Percentiles rank a stretch among this genome's conserved stretches.
Evolutionary conservation across 2,888 invertebrate species (phyloP).

Genomic region (Cataglyphis rosenhaueri): DNA sequence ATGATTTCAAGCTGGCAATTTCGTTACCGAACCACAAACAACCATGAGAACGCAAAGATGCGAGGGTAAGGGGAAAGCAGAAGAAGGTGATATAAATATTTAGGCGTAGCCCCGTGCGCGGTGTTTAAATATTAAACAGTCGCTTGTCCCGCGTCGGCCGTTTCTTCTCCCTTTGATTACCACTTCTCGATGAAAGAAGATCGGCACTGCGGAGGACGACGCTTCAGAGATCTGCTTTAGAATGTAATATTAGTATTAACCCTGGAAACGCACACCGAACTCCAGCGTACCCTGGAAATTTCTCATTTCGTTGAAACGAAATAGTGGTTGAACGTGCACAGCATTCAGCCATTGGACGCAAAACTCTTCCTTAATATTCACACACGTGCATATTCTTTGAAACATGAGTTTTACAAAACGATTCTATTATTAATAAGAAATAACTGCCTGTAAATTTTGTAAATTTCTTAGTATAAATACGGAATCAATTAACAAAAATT

Average conservation of each 20-base stretch:
- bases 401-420: not conserved
- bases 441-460: not conserved
- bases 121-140: slow-evolving; percentile 71
- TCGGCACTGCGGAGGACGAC: not conserved
- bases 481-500: not conserved
- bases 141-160: slow-evolving; percentile 16
- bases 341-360: not conserved
- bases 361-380: slow-evolving; percentile 1
- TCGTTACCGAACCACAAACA: slow-evolving; percentile 71
- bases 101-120: slow-evolving; percentile 54
- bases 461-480: not conserved
- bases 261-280: not conserved
- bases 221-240: slow-evolving; percentile 25
- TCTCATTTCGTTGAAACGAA: slow-evolving; percentile 17
- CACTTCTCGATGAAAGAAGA: slow-evolving; percentile 7
- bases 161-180: slow-evolving; percentile 24
- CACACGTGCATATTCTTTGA: not conserved
- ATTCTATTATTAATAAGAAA: not conserved
- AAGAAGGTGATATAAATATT: slow-evolving; percentile 70
- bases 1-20: slow-evolving; percentile 65
- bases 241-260: not conserved
- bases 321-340: not conserved
- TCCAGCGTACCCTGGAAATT: not conserved
- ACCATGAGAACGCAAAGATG: slow-evolving; percentile 24
- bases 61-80: not conserved